Evolutionary conservation across 2,888 invertebrate species (phyloP).

Genomic region (Drepana falcataria): DNA sequence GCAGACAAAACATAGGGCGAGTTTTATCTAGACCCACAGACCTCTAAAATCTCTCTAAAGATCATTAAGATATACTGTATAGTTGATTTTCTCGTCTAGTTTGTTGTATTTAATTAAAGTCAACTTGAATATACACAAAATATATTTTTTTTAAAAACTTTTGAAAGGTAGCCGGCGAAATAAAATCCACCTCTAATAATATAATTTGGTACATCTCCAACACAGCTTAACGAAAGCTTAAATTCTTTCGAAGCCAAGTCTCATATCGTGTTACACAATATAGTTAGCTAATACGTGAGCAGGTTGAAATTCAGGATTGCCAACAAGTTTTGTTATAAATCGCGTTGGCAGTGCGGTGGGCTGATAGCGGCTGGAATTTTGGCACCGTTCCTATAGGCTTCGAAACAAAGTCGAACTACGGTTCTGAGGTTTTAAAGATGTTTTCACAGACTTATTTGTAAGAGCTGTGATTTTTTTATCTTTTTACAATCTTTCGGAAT

Average conservation of each 20-base stretch:
- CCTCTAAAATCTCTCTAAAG: no score
- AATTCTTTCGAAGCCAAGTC: conserved; percentile 8
- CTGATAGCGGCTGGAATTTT: conserved; percentile 34
- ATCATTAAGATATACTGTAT: no score
- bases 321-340: conserved; percentile 53
- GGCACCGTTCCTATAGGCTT: conserved; percentile 20
- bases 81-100: no score
- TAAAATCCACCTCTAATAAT: background rate
- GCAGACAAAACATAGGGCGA: no score
- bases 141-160: no score
- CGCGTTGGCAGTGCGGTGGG: conserved; percentile 16
- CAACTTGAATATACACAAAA: no score
- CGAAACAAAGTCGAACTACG: conserved; percentile 7
- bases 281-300: conserved; percentile 22
- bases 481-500: no score
- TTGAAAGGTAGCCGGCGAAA: no score
- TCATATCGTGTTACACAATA: conserved; percentile 19
- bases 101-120: no score
- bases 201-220: background rate
- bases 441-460: background rate
- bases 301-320: conserved; percentile 36
- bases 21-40: no score
- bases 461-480: no score
- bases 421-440: background rate
- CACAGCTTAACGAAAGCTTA: background rate